A percentile compares a stretch with the other conserved stretches of the same genome.
Conservation (phyloP, 30 jellyfish, hydroid and myxozoan genomes). For the Cassiopea andromeda region DNA sequence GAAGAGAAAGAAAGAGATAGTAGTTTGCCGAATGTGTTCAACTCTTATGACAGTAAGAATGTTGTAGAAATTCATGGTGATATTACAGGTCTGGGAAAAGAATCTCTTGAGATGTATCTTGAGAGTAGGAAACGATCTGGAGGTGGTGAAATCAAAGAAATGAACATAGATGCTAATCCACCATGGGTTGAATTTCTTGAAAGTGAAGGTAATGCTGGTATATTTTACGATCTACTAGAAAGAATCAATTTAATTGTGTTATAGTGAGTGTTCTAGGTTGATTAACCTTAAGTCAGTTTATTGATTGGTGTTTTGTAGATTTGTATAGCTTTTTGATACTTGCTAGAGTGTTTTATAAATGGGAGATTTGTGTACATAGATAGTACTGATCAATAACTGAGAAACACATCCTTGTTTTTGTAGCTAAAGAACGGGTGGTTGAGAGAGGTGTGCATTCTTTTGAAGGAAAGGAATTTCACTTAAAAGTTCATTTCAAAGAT, state of each 20-base stretch:
- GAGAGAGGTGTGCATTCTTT: background rate
- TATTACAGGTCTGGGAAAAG: background rate
- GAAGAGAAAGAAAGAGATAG: background rate
- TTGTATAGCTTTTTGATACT: no score
- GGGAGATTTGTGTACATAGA: no score
- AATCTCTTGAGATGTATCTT: background rate
- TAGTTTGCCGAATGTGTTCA: background rate
- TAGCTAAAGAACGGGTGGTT: background rate
- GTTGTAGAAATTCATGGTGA: constrained; percentile 21
- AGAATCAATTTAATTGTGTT: no score
- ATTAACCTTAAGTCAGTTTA: no score
- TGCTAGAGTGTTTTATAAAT: no score
- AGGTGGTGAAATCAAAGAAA: constrained; percentile 2
- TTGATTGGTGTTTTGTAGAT: no score
- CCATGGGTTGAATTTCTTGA: background rate
- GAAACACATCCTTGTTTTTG: background rate
- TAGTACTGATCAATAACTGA: no score
- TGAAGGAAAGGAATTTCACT: background rate
- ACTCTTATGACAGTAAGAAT: background rate
- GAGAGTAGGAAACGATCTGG: background rate
- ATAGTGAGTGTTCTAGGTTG: no score
- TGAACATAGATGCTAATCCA: background rate
- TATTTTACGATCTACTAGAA: no score
- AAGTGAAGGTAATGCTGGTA: background rate
- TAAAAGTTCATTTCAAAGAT: no score